Evolutionary conservation across 2,888 invertebrate species (phyloP).

Genomic region (Malthinus seriepunctatus): DNA sequence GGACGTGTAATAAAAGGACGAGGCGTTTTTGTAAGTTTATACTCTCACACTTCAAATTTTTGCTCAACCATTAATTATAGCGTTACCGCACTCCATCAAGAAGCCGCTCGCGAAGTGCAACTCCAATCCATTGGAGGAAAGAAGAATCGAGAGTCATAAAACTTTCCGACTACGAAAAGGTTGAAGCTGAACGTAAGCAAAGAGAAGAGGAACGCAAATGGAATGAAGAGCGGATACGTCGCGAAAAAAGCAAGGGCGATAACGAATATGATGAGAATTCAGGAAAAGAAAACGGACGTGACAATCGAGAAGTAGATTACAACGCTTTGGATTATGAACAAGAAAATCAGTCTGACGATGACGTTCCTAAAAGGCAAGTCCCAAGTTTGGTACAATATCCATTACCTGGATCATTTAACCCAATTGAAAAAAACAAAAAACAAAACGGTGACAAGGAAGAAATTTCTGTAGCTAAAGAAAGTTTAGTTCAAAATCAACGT

Average conservation of each 20-base stretch:
- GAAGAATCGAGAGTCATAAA: conserved; percentile 85
- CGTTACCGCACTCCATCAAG: conserved; percentile 85
- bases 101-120: conserved; percentile 84
- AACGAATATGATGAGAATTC: conserved; percentile 9
- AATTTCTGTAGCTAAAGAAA: conserved; percentile 2
- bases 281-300: conserved; percentile 32
- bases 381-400: conserved; percentile 55
- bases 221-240: conserved; percentile 30
- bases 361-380: conserved; percentile 42
- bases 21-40: conserved; percentile 82
- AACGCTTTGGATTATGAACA: conserved; percentile 74
- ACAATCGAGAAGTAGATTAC: conserved; percentile 60
- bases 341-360: conserved; percentile 49
- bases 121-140: conserved; percentile 94
- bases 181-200: conserved; percentile 66
- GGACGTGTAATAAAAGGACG: conserved; percentile 89
- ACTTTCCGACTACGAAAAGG: conserved; percentile 76
- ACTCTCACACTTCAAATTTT: conserved; percentile 16
- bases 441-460: conserved; percentile 22
- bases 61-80: conserved; percentile 54
- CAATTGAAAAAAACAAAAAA: conserved; percentile 32
- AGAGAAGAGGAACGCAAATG: conserved; percentile 35
- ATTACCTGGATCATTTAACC: conserved; percentile 43
- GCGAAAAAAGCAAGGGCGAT: conserved; percentile 14
- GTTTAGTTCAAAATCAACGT: conserved; percentile 42